Evolutionary conservation across 2,888 invertebrate genomes (phyloP), one percentile per base, ranked within the genome.

Genomic region (Oxycera nigricornis): DNA sequence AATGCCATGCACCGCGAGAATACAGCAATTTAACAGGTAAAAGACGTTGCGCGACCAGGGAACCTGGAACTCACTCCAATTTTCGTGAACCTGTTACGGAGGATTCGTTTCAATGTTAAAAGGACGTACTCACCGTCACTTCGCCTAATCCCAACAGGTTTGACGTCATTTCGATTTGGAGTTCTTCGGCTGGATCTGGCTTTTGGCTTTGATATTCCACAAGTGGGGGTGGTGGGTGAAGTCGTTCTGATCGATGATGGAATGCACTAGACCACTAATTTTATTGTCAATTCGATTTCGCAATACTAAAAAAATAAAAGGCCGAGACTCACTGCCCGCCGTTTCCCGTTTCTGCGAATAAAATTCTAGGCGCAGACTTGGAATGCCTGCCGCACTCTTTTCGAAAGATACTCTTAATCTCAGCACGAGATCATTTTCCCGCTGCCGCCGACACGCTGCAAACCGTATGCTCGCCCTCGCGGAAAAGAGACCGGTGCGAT

Each of bases 81-180:
- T 6, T n/a, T n/a, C n/a, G n/a, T n/a, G n/a, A n/a, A n/a, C n/a
- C n/a, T n/a, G n/a, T n/a, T n/a, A n/a, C n/a, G n/a, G n/a, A n/a
- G n/a, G n/a, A n/a, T n/a, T n/a, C n/a, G n/a, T n/a, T n/a, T n/a
- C n/a, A 22, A 22, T 22, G 3, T 14, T 35, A 7, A n/a, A 39
- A 65, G 26, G 41, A 41, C 26, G 20, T n/a, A 74, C 76, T 76
- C 35, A 76, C 76, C 74, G 76, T 74, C 39, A 76, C 72, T 67
- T 74, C 76, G 39, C 73, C 72, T 72, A 76, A 39, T n/a, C 76
- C 76, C 72, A 76, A 46, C 76, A 76, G 74, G 31, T 62, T 73
- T 59, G n/a, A 9, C 14, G 14, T 3, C 2, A 24, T 11, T 73
- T 14, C 14, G 46, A 62, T 20, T 11, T 52, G 55, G 7, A 9